Evolutionary conservation across 2,888 invertebrate species (phyloP).

Genomic region (Meghimatium bilineatum): DNA sequence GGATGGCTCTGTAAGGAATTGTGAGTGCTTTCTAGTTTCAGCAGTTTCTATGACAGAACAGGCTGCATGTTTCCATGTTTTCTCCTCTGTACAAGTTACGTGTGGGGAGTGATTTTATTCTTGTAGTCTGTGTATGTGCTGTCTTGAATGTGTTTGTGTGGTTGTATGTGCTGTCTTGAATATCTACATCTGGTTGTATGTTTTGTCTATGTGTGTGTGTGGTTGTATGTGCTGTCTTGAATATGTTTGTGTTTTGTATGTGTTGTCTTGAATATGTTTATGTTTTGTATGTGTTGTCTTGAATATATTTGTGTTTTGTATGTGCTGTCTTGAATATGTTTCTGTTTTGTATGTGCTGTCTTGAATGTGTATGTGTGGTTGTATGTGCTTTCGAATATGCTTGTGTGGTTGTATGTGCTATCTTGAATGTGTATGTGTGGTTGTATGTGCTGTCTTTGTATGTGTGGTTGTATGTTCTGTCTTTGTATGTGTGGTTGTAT

Average conservation of each 20-base stretch:
- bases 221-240: too few relatives aligned
- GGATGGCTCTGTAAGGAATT: too few relatives aligned
- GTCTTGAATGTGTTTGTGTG: neutral
- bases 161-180: neutral
- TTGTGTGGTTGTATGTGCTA: neutral
- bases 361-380: neutral
- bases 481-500: neutral
- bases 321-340: neutral
- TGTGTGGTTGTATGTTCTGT: neutral
- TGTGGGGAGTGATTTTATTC: too few relatives aligned
- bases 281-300: neutral
- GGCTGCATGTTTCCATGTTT: neutral
- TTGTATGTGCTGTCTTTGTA: neutral
- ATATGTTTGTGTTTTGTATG: too few relatives aligned
- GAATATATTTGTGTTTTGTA: neutral
- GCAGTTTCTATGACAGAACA: too few relatives aligned
- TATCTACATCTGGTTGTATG: too few relatives aligned
- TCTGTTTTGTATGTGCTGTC: neutral
- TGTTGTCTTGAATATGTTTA: neutral
- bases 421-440: neutral
- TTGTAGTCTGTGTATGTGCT: too few relatives aligned
- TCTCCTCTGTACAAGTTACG: too few relatives aligned
- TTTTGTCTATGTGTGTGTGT: too few relatives aligned
- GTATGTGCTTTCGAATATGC: neutral
- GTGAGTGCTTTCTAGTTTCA: too few relatives aligned